Evolutionary conservation across 2,113 vertebrate genomes (phyloP), one percentile per base, ranked within the genome.

Genomic region (Callorhinus ursinus): DNA sequence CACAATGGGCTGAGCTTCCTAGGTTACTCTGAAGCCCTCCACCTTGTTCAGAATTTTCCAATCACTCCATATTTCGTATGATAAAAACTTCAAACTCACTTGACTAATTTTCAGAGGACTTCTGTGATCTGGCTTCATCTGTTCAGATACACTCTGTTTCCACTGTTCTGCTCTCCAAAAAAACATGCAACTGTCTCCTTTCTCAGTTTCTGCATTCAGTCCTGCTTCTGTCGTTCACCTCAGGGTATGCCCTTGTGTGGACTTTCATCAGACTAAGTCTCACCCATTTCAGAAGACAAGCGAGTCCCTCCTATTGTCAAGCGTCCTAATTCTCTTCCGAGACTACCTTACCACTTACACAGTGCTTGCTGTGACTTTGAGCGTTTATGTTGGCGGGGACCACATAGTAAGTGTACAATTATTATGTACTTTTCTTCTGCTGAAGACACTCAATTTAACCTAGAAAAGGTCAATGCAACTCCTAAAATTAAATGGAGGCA

Each of bases 291-390:
- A 21, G 19, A 33, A 49, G 42, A 57, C 33, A 11, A 65, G 12
- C 2, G 0, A 1, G 28, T 4, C 9, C 10, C 71, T 72, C 55
- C 74, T 31, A 80, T 2, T 46, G 24, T 8, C 13, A 74, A 42
- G 28, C 2, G 33, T 36, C 11, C 22, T 1, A 8, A 22, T n/a
- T 46, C 22, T 55, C 67, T 63, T 49, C 49, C 4, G 0, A 55
- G 33, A 76, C 72, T 2, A 12, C 33, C 26, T 53, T 53, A 67
- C 5, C 5, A 2, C 6, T 33, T 33, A n/a, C 0, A 19, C 0
- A 36, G 7, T 1, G 1, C 33, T n/a, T 36, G 46, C 4, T 7
- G 6, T 42, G 74, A 24, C 76, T 90, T 49, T 87, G 36, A 65
- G 12, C 24, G 51, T 95, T 82, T 87, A 59, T 8, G 6, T 14